Base-by-base conservation (phyloP, 2,797 vertebrate genomes). In the Aselliscus stoliczkanus region DNA sequence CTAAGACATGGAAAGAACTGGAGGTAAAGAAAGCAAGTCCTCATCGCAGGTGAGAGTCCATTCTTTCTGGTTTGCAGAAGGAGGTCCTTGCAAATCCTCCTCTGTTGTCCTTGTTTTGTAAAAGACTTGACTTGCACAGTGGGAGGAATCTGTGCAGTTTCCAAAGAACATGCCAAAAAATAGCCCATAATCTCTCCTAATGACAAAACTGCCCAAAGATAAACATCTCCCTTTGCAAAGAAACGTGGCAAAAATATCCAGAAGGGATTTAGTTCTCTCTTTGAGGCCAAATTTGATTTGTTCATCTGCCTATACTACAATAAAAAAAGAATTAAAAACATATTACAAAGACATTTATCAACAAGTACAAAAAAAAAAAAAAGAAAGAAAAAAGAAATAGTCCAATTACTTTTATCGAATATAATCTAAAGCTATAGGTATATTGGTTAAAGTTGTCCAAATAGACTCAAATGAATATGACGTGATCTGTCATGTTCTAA, bases 251-350 rank as follows among this genome's bases (percentile, higher is more conserved):
- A 98, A 98, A 98, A 98, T 98, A 98, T 98, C 98, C 98, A 97
- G 98, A 97, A 98, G 98, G 97, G 97, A 98, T 98, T 98, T 98
- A 98, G 98, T 97, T 98, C 96, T 98, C 97, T 98, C 98, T 98
- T 97, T 98, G 98, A 98, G 98, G 98, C 98, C 98, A 97, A 96
- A 96, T 98, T 98, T 98, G 98, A 98, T 97, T 95, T 98, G 98
- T 98, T 98, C 97, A 96, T 97, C 88, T 98, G 97, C 98, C 98
- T 98, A 98, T 98, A 98, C 98, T 98, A 98, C 97, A 98, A 97
- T 98, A 98, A 98, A 98, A 98, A 98, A 96, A 73, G 97, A 98
- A 97, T 98, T 98, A 98, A 98, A 98, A 97, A 98, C 94, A 77
- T 95, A 96, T 94, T 97, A 96, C 95, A 97, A 97, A 97, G 96